Base-by-base conservation (phyloP, 2,888 invertebrate genomes). In the Nomada ruficornis region DNA sequence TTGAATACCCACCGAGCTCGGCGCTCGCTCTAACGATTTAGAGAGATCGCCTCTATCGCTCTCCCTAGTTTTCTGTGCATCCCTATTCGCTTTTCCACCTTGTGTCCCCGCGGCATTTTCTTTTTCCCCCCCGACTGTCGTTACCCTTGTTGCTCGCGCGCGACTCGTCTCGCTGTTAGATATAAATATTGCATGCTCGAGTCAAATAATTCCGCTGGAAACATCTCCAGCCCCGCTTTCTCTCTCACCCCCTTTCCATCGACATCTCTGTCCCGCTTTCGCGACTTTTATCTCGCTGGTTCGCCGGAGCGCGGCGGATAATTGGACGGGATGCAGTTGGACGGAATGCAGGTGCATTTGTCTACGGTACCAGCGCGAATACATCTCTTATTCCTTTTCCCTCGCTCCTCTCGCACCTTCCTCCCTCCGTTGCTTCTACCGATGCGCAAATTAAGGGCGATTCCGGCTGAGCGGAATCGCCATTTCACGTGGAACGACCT, bases 341-440 rank as follows among this genome's bases (percentile, higher is more conserved):
- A 84, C 81, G 88, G 88, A 88, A 88, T 87, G 87, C 87, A 81
- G 87, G 86, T 87, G 88, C 87, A 88, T 87, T 87, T 88, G 88
- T 88, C 87, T 87, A 87, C 78, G 82, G 83, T 82, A 83, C 71
- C 80, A 63, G 64, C 72, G 78, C 74, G 83, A 87, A 75, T 82
- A 59, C 78, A 47, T 82, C 76, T 77, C 62, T 67, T 47, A 44
- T 26, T 70, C 73, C 55, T 52, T 63, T 67, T 72, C 42, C n/a
- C 59, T 50, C 57, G 60, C 26, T 65, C 47, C 59, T 44, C 23
- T 52, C 52, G n/a, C 42, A 0, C 9, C 52, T 65, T 47, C 15
- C 26, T 44, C 52, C 13, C n/a, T 50, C 69, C 23, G 52, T 55
- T n/a, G 65, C 76, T 60, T 60, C 67, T 18, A 72, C 78, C 84